A percentile compares a stretch with the other conserved stretches of the same genome.
Evolutionary conservation across 2,888 invertebrate species (phyloP).

Genomic region (Syrphus vitripennis): DNA sequence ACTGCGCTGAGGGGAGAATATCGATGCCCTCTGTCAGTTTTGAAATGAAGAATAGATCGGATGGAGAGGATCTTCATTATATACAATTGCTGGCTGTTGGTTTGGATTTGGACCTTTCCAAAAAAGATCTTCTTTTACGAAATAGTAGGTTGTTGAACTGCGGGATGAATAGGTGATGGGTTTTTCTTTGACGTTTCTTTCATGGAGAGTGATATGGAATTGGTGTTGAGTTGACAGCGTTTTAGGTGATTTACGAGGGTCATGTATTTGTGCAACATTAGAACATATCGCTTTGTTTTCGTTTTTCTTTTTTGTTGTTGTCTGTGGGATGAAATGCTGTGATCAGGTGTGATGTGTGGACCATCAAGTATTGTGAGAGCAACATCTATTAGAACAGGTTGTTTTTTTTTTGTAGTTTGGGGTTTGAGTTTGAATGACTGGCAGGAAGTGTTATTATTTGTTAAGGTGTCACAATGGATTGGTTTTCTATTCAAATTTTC

Average conservation of each 20-base stretch:
- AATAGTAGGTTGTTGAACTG: slow-evolving; percentile 59
- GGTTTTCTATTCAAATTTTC: slow-evolving; percentile 44
- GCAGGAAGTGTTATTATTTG: slow-evolving; percentile 54
- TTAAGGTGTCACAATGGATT: slow-evolving; percentile 37
- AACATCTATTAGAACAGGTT: slow-evolving; percentile 33
- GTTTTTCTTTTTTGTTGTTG: too few relatives aligned
- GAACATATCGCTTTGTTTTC: slow-evolving; percentile 5
- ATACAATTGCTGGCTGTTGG: neutral
- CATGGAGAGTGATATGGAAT: slow-evolving; percentile 53
- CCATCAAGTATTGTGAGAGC: neutral
- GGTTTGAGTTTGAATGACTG: slow-evolving; percentile 18
- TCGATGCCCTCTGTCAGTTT: slow-evolving; percentile 47
- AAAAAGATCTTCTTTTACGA: neutral
- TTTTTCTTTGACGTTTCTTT: slow-evolving; percentile 49
- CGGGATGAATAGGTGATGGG: slow-evolving; percentile 63
- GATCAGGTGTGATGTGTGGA: slow-evolving; percentile 49
- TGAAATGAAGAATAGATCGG: slow-evolving; percentile 31
- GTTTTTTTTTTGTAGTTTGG: neutral
- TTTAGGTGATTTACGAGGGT: slow-evolving; percentile 67
- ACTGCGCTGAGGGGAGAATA: neutral
- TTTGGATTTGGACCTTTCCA: slow-evolving; percentile 1
- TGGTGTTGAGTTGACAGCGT: slow-evolving; percentile 69
- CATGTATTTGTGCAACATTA: slow-evolving; percentile 61
- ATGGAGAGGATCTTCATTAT: slow-evolving; percentile 27
- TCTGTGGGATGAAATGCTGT: neutral